Conservation (phyloP, 2,797 vertebrate species). For the Mus spretus region DNA sequence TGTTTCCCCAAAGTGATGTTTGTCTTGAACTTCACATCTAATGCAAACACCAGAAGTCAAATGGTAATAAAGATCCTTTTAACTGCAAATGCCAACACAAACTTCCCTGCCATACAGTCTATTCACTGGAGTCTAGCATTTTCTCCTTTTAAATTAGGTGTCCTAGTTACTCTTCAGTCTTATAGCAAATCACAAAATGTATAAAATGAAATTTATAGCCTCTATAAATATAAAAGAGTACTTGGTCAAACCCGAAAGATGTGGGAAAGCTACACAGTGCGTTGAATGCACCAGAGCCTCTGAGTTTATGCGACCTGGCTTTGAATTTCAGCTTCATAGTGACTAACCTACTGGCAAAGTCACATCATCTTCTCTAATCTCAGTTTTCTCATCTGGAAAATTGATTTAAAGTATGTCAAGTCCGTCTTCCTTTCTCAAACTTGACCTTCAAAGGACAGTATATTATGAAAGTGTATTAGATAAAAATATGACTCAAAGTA, state of each 20-base stretch:
- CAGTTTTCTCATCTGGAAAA: constrained; percentile 28
- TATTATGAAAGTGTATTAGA: background rate
- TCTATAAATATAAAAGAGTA: constrained; percentile 72
- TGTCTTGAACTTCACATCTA: constrained; percentile 74
- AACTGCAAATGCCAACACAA: constrained; percentile 44
- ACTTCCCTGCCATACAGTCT: background rate
- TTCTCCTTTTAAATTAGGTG: constrained; percentile 70
- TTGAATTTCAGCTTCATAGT: background rate
- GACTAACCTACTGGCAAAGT: background rate
- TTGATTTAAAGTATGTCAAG: background rate
- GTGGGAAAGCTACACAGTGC: background rate
- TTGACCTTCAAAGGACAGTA: background rate
- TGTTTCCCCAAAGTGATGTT: constrained; percentile 74
- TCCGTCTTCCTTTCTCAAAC: background rate
- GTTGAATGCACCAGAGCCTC: constrained; percentile 20
- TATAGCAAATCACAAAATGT: constrained; percentile 70
- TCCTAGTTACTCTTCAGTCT: constrained; percentile 61
- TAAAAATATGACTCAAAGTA: background rate
- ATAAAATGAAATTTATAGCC: constrained; percentile 71
- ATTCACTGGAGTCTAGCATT: constrained; percentile 17
- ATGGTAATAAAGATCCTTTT: constrained; percentile 70
- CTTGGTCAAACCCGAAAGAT: constrained; percentile 54
- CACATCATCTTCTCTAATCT: background rate
- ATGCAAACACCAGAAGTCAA: constrained; percentile 79
- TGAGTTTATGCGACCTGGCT: constrained; percentile 6